Percentiles rank a stretch among this genome's conserved stretches.
phyloP scores from a whole-genome alignment of 2,113 vertebrate genomes.

The Pterocles gutturalis region DNA sequence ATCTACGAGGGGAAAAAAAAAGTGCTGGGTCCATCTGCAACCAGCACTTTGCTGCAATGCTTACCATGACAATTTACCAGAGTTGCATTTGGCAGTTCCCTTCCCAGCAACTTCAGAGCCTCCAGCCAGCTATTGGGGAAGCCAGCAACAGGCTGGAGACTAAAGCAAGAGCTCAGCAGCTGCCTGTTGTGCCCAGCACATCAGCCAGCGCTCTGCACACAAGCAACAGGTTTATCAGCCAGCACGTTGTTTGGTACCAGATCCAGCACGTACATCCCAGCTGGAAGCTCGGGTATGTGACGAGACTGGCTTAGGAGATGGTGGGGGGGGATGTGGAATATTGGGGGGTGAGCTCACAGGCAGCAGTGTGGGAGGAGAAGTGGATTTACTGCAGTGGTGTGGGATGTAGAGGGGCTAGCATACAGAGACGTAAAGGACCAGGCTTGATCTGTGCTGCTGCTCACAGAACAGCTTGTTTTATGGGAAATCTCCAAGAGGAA shows the following conservation, averaged over 20 bases:
- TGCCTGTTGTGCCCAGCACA: neutral
- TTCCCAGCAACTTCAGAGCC: neutral
- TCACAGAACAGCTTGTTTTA: conserved; percentile 23
- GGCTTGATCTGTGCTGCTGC: neutral
- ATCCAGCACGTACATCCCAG: neutral
- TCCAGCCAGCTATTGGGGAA: neutral
- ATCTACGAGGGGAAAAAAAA: rapidly evolving
- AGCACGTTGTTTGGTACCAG: neutral
- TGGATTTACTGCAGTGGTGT: neutral
- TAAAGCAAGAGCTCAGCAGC: neutral
- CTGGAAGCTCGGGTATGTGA: neutral
- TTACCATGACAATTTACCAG: neutral
- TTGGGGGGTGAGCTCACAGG: conserved; percentile 11
- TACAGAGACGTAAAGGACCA: neutral
- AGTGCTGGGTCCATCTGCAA: neutral
- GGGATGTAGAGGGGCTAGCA: neutral
- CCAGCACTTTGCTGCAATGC: neutral
- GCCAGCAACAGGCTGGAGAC: neutral
- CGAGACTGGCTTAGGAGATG: neutral
- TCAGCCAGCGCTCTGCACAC: neutral
- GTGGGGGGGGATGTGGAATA: neutral
- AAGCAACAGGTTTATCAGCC: neutral
- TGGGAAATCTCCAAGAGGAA: conserved; percentile 41
- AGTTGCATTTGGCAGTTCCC: neutral
- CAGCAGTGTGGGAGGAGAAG: neutral